Conservation (phyloP, 1,140 invertebrate species). For the Dermatophagoides farinae region DNA sequence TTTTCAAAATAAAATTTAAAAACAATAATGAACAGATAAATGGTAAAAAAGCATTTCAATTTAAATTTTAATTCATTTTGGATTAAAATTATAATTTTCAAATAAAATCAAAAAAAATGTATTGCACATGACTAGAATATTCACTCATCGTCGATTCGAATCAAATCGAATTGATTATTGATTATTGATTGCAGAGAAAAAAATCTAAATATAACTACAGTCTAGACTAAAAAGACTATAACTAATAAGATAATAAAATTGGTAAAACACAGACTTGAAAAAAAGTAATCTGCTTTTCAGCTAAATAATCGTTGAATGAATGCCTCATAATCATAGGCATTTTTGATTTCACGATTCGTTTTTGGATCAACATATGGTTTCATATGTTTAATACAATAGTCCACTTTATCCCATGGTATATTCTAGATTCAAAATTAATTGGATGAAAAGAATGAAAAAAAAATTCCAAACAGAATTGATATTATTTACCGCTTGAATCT, state of each 20-base stretch:
- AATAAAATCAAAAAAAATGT: not conserved
- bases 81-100: not conserved
- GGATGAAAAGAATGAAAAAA: not conserved
- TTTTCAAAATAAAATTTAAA: slow-evolving; percentile 37
- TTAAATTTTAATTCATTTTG: not conserved
- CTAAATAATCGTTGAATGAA: slow-evolving; percentile 67
- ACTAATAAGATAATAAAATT: no score
- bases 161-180: no score
- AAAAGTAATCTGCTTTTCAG: no score
- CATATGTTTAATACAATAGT: slow-evolving; percentile 94
- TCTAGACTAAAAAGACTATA: no score
- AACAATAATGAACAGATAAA: not conserved
- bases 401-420: slow-evolving; percentile 96
- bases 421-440: slow-evolving; percentile 44
- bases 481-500: slow-evolving; percentile 77
- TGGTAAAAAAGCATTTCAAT: not conserved
- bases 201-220: no score
- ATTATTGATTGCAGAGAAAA: no score
- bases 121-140: slow-evolving; percentile 1
- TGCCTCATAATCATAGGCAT: slow-evolving; percentile 91
- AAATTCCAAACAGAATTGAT: not conserved
- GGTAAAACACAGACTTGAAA: no score
- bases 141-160: not conserved
- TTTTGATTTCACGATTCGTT: slow-evolving; percentile 68
- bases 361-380: slow-evolving; percentile 85